Percentiles rank a stretch among this genome's conserved stretches.
Evolutionary conservation across 2,888 invertebrate genomes (phyloP).

Genomic region (Heliothis peltigera): DNA sequence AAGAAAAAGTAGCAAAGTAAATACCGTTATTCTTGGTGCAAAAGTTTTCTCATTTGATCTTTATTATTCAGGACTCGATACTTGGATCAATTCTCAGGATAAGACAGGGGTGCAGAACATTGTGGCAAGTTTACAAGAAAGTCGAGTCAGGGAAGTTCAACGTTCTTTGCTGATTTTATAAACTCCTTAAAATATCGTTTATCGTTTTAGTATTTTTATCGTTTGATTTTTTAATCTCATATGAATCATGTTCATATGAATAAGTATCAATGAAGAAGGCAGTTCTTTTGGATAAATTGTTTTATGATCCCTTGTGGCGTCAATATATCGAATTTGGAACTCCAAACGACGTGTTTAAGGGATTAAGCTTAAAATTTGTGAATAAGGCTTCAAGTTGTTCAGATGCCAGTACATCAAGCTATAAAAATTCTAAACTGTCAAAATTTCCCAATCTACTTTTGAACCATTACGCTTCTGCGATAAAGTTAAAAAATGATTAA

Average conservation of each 20-base stretch:
- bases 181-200: neutral
- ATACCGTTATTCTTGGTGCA: conserved; percentile 19
- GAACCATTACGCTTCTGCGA: too few species aligned
- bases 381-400: too few species aligned
- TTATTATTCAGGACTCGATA: conserved; percentile 34
- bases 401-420: too few species aligned
- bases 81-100: conserved; percentile 23
- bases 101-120: conserved; percentile 5
- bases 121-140: conserved; percentile 3
- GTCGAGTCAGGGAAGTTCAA: neutral
- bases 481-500: too few species aligned
- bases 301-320: neutral
- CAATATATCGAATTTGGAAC: neutral
- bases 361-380: too few species aligned
- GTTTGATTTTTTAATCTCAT: neutral
- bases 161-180: neutral
- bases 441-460: too few species aligned
- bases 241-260: too few species aligned
- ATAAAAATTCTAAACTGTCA: too few species aligned
- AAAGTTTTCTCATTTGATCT: conserved; percentile 48
- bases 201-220: neutral
- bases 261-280: conserved; percentile 2
- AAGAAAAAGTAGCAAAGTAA: conserved; percentile 29
- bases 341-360: too few species aligned
- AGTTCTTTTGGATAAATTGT: neutral